A percentile compares a stretch with the other conserved stretches of the same genome.
These are phyloP conservation scores for Semnornis frantzii DNA, from an alignment of 2,113 vertebrate species.

Conservation along the genomic window DNA sequence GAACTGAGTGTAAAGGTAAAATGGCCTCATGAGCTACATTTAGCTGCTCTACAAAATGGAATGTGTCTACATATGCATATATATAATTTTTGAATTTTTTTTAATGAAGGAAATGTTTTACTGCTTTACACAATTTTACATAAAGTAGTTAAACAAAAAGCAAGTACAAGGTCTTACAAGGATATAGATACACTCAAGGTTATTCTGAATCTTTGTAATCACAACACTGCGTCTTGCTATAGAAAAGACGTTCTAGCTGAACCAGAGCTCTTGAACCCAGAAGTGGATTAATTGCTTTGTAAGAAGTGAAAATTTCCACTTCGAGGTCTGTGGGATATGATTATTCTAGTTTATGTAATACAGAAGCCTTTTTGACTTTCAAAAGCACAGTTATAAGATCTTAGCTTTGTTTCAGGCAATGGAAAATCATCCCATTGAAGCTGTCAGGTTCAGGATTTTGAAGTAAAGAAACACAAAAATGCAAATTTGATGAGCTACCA, in stretches of 20 bases:
- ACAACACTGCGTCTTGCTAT: background rate
- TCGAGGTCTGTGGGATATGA: background rate
- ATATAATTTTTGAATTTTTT: background rate
- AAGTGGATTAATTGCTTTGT: background rate
- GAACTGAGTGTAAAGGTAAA: background rate
- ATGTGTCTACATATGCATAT: fast-evolving
- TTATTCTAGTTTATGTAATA: background rate
- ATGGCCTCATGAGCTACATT: background rate
- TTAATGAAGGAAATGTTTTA: background rate
- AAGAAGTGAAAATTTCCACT: background rate
- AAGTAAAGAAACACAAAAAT: background rate
- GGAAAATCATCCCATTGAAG: background rate
- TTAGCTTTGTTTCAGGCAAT: background rate
- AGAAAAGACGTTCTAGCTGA: background rate
- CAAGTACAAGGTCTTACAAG: background rate
- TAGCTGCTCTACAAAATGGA: background rate
- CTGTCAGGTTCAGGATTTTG: background rate
- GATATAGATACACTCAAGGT: background rate
- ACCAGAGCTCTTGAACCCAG: background rate
- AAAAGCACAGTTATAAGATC: background rate
- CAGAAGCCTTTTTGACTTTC: background rate
- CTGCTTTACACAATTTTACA: too few relatives aligned
- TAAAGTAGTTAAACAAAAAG: background rate
- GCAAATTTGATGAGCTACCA: background rate
- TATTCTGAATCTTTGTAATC: background rate